Percentiles rank a stretch among this genome's conserved stretches.
These are phyloP conservation scores for Apolygus lucorum DNA, from an alignment of 1,140 invertebrate species.

Conservation along the genomic window DNA sequence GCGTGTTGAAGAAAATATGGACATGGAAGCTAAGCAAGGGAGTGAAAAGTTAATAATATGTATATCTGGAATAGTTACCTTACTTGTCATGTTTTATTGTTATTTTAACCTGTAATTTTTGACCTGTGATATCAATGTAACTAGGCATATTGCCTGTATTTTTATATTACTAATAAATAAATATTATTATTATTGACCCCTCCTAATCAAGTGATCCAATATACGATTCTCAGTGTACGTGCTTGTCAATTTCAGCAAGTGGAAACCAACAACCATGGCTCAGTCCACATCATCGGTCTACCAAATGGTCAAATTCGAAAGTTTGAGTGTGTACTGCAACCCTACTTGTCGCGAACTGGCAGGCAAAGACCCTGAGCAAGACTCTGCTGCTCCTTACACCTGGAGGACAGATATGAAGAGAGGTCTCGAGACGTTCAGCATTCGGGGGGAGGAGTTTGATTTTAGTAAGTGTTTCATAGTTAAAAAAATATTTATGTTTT, in stretches of 20 bases:
- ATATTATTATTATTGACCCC: too few species aligned
- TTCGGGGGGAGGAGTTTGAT: slow-evolving; percentile 62
- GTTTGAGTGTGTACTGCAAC: slow-evolving; percentile 71
- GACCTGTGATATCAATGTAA: too few species aligned
- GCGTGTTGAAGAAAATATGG: too few species aligned
- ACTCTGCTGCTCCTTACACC: slow-evolving; percentile 44
- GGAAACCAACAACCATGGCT: slow-evolving; percentile 62
- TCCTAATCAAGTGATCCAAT: too few species aligned
- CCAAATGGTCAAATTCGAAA: slow-evolving; percentile 67
- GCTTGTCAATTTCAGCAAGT: slow-evolving; percentile 66
- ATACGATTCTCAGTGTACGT: too few species aligned
- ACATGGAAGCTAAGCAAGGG: too few species aligned
- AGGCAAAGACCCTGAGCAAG: slow-evolving; percentile 30
- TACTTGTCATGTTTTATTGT: too few species aligned
- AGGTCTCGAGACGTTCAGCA: slow-evolving; percentile 64
- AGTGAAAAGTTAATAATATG: too few species aligned
- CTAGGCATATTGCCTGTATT: too few species aligned
- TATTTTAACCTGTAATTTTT: too few species aligned
- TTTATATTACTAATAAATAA: too few species aligned
- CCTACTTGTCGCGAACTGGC: slow-evolving; percentile 39
- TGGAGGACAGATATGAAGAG: slow-evolving; percentile 61
- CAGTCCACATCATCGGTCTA: slow-evolving; percentile 56
- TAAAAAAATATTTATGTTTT: slow-evolving; percentile 22
- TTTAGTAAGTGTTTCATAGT: slow-evolving; percentile 67
- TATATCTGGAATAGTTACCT: too few species aligned